phyloP scores from a whole-genome alignment of 2,113 vertebrate species.

The Saguinus midas region DNA sequence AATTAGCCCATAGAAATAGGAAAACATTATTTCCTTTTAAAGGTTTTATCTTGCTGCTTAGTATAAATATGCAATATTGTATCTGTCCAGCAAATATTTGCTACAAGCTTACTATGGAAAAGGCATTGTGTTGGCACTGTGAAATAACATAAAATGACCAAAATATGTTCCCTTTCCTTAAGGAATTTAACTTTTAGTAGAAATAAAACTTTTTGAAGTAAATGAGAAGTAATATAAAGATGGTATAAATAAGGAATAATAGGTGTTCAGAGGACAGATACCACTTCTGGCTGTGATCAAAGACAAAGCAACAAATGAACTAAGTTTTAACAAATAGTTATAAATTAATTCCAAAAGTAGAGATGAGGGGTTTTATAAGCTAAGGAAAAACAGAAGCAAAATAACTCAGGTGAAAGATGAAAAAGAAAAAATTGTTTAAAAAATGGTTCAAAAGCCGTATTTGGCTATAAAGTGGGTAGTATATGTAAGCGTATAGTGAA shows the following conservation, averaged over 20 bases:
- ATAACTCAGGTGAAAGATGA: neutral
- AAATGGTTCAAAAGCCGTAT: neutral
- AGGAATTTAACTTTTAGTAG: slow-evolving; percentile 34
- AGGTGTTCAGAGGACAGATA: neutral
- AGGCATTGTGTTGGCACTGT: neutral
- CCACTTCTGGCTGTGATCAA: neutral
- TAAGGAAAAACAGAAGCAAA: neutral
- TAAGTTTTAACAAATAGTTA: slow-evolving; percentile 4
- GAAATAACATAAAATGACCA: slow-evolving; percentile 40
- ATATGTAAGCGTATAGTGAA: neutral
- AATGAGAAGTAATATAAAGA: slow-evolving; percentile 10
- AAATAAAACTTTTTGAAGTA: slow-evolving; percentile 12
- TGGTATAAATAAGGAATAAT: neutral
- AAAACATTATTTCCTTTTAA: slow-evolving; percentile 38
- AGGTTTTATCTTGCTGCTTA: neutral
- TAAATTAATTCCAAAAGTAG: neutral
- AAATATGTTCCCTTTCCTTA: neutral
- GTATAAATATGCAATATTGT: neutral
- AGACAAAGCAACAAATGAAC: neutral
- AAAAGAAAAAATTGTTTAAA: neutral
- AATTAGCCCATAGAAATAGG: neutral
- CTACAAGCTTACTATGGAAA: neutral
- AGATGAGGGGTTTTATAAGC: neutral
- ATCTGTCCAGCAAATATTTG: slow-evolving; percentile 16
- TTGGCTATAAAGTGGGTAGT: neutral